phyloP scores from a whole-genome alignment of 2,888 invertebrate genomes.

The Xylota segnis region DNA sequence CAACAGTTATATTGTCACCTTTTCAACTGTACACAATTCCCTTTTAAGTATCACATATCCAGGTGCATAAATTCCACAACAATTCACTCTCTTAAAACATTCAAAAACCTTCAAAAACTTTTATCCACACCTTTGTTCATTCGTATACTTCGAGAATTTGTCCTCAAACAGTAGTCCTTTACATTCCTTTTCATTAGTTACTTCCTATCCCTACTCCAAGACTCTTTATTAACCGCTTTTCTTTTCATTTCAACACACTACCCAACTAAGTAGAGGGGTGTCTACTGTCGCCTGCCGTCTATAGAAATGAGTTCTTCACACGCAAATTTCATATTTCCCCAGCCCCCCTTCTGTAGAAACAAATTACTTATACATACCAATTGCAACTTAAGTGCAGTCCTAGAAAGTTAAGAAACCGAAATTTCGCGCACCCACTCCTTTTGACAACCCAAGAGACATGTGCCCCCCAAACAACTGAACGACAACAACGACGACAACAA shows the following conservation, averaged over 20 bases:
- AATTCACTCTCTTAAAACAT: not conserved
- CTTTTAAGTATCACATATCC: not conserved
- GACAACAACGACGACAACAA: conserved; percentile 7
- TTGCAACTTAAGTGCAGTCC: conserved; percentile 68
- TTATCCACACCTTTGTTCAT: not conserved
- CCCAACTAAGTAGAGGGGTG: conserved; percentile 3
- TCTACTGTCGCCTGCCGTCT: conserved; percentile 36
- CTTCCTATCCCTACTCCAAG: conserved; percentile 8
- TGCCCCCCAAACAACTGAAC: conserved; percentile 12
- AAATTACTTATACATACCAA: conserved; percentile 38
- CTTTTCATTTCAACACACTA: conserved; percentile 20
- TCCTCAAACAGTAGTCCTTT: conserved; percentile 1
- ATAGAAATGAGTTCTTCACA: conserved; percentile 47
- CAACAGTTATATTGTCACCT: not conserved
- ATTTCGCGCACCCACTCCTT: conserved; percentile 34
- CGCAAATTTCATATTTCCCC: conserved; percentile 62
- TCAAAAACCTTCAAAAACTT: not conserved
- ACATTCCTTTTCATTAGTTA: conserved; percentile 1
- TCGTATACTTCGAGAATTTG: conserved; percentile 4
- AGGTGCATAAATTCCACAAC: not conserved
- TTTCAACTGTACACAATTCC: not conserved
- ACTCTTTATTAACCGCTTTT: conserved; percentile 2
- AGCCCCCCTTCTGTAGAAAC: not conserved
- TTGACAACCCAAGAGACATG: conserved; percentile 43
- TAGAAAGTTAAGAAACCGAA: conserved; percentile 10